A percentile compares a stretch with the other conserved stretches of the same genome.
phyloP scores from a whole-genome alignment of 35 echinoderm and acorn worm species.

The Eucidaris tribuloides region DNA sequence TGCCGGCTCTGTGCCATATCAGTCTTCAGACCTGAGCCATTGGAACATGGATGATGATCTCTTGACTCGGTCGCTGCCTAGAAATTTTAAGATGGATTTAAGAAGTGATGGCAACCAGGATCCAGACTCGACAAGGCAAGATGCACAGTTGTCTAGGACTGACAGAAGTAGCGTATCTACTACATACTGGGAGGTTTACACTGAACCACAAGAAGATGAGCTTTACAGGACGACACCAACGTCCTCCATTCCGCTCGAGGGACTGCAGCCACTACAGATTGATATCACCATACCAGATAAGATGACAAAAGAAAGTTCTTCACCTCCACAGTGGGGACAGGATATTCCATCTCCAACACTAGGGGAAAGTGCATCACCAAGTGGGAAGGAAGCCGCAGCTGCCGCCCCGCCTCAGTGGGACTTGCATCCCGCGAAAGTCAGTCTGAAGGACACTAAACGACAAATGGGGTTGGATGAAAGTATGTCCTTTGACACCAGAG shows the following conservation, averaged over 20 bases:
- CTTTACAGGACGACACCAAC: slow-evolving; percentile 10
- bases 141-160: neutral
- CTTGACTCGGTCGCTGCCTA: neutral
- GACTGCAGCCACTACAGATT: neutral
- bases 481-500: too few species aligned
- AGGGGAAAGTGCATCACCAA: too few species aligned
- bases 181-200: slow-evolving; percentile 13
- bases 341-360: too few species aligned
- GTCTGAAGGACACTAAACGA: too few species aligned
- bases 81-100: slow-evolving; percentile 15
- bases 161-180: neutral
- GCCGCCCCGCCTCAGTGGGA: too few species aligned
- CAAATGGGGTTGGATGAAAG: too few species aligned
- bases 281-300: neutral
- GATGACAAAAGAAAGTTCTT: neutral
- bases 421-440: too few species aligned
- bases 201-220: slow-evolving; percentile 17
- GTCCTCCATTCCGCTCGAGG: neutral
- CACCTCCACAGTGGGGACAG: too few species aligned
- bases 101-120: neutral
- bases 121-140: neutral
- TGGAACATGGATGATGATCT: slow-evolving; percentile 33
- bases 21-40: slow-evolving; percentile 17
- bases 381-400: too few species aligned
- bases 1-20: neutral